phyloP scores from a whole-genome alignment of 1,140 invertebrate genomes.

The Megalonaias nervosa region DNA sequence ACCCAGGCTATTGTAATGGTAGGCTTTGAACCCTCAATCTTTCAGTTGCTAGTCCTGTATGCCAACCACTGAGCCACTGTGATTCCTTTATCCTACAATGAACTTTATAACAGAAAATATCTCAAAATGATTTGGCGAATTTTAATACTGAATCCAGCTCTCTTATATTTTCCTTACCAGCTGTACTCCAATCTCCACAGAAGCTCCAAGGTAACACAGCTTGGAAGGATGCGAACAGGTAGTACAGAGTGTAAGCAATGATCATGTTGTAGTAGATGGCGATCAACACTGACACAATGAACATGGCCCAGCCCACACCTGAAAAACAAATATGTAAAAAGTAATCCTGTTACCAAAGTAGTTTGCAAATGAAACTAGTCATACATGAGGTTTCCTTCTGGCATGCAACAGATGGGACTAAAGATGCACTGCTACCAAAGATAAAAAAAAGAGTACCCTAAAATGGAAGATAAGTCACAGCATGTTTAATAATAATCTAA shows the following conservation, averaged over 20 bases:
- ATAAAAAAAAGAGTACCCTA: background rate
- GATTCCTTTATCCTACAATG: too few species aligned
- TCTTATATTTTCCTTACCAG: conserved; percentile 42
- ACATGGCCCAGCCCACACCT: conserved; percentile 98
- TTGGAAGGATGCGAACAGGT: conserved; percentile 77
- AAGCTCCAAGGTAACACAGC: conserved; percentile 90
- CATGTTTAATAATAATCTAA: background rate
- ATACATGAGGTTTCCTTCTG: background rate
- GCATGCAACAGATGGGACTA: too few species aligned
- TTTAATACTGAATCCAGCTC: too few species aligned
- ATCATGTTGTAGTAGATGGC: conserved; percentile 99
- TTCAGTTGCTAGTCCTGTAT: too few species aligned
- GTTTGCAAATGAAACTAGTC: background rate
- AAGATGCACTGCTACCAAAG: background rate
- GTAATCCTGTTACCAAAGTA: background rate
- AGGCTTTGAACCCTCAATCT: too few species aligned
- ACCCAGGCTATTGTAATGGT: too few species aligned
- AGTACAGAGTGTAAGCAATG: conserved; percentile 97
- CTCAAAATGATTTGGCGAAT: too few species aligned
- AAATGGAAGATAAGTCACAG: background rate
- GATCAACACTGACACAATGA: conserved; percentile 96
- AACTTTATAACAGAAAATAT: too few species aligned
- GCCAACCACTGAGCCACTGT: too few species aligned
- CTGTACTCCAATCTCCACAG: conserved; percentile 96
- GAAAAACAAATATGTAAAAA: conserved; percentile 64